Conservation (phyloP, 2,888 invertebrate genomes). For the Labia minor region DNA sequence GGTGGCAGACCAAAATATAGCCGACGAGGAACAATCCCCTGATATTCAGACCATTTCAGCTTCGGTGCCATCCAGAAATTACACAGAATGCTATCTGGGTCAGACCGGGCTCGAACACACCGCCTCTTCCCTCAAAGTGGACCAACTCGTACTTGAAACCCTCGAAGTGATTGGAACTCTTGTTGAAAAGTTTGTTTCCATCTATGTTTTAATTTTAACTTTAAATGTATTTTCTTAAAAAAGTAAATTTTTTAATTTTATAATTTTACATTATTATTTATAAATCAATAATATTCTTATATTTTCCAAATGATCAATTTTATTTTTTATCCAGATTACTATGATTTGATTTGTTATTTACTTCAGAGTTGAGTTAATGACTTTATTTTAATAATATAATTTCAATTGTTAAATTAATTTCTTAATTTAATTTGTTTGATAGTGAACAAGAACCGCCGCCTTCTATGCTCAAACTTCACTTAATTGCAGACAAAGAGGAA, state of each 20-base stretch:
- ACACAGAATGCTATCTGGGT: slow-evolving; percentile 22
- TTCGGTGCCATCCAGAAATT: slow-evolving; percentile 19
- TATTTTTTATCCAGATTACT: slow-evolving; percentile 18
- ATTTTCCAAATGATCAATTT: neutral
- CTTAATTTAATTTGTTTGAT: slow-evolving; percentile 19
- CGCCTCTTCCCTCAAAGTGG: slow-evolving; percentile 43
- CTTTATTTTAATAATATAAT: too few species aligned
- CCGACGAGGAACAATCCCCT: slow-evolving; percentile 15
- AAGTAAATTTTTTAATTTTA: too few species aligned
- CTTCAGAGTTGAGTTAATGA: too few species aligned
- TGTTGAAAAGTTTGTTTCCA: slow-evolving; percentile 63
- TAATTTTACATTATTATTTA: neutral
- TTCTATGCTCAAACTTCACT: slow-evolving; percentile 69
- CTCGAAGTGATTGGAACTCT: slow-evolving; percentile 67
- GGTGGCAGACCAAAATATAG: slow-evolving; percentile 37
- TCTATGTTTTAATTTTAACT: neutral
- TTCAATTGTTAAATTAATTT: too few species aligned
- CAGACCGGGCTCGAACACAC: slow-evolving; percentile 18
- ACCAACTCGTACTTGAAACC: slow-evolving; percentile 68
- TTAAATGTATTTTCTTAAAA: too few species aligned
- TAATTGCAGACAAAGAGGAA: slow-evolving; percentile 78
- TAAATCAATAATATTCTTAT: too few species aligned
- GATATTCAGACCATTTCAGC: slow-evolving; percentile 20
- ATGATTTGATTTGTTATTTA: slow-evolving; percentile 17
- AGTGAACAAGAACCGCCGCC: slow-evolving; percentile 83